These are phyloP conservation scores for Scelioninae gen. 2 DNA, from an alignment of 2,888 invertebrate genomes.

Conservation along the genomic window DNA sequence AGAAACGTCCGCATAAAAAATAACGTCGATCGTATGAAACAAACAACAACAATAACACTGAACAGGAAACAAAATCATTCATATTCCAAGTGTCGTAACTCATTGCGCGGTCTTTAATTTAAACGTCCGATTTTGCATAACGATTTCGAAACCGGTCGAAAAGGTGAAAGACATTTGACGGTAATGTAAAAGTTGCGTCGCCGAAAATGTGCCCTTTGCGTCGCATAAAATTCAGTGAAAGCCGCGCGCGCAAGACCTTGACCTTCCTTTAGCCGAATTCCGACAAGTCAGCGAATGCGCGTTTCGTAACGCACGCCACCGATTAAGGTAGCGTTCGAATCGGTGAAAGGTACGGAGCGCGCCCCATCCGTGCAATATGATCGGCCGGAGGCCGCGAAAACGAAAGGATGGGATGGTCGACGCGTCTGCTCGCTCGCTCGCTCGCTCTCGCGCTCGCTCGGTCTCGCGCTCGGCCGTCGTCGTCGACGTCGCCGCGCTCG, in stretches of 20 bases:
- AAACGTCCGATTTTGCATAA: slow-evolving; percentile 22
- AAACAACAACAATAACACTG: too few relatives aligned
- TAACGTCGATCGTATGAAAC: too few relatives aligned
- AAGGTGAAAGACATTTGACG: slow-evolving; percentile 30
- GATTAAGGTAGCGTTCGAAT: slow-evolving; percentile 64
- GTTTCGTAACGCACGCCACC: slow-evolving; percentile 66
- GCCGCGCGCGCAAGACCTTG: slow-evolving; percentile 69
- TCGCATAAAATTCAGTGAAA: slow-evolving; percentile 63
- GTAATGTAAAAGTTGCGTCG: slow-evolving; percentile 44
- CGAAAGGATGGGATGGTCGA: slow-evolving; percentile 72
- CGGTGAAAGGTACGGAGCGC: slow-evolving; percentile 62
- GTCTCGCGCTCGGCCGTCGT: slow-evolving; percentile 34
- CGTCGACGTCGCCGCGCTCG: slow-evolving; percentile 58
- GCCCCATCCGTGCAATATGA: slow-evolving; percentile 60
- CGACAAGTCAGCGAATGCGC: slow-evolving; percentile 61
- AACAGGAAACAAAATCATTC: too few relatives aligned
- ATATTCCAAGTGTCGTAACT: too few relatives aligned
- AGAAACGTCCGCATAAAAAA: too few relatives aligned
- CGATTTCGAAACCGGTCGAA: slow-evolving; percentile 40
- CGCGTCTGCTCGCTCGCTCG: slow-evolving; percentile 30
- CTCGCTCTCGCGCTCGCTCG: slow-evolving; percentile 59
- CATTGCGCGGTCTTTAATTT: slow-evolving; percentile 8
- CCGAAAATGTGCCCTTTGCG: slow-evolving; percentile 51
- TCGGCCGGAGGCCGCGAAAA: slow-evolving; percentile 64
- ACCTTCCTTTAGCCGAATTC: slow-evolving; percentile 72